Conservation (phyloP, 1,140 invertebrate genomes). For the Papilio polytes region DNA sequence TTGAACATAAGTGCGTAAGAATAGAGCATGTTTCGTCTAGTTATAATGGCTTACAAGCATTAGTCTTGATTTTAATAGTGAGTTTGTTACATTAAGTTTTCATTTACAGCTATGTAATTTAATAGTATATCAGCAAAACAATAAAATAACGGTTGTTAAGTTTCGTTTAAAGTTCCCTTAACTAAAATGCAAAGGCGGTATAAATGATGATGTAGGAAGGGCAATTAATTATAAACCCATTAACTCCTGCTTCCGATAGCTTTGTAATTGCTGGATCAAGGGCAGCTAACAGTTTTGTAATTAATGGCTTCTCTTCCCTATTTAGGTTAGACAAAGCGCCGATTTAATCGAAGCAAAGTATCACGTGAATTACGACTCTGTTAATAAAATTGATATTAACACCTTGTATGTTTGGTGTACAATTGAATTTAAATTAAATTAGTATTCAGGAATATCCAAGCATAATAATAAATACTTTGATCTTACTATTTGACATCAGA, state of each 20-base stretch:
- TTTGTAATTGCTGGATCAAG: conserved; percentile 22
- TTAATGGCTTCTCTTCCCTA: conserved; percentile 19
- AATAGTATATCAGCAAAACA: background rate
- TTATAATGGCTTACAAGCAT: background rate
- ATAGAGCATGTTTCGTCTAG: no score
- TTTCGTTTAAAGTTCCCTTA: background rate
- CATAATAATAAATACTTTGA: no score
- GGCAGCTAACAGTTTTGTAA: conserved; percentile 27
- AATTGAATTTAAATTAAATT: no score
- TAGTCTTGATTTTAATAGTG: background rate
- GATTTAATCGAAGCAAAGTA: conserved; percentile 6
- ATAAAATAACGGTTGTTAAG: background rate
- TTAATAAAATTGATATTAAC: background rate
- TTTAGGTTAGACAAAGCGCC: conserved; percentile 20
- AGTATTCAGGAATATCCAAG: no score
- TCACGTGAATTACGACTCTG: background rate
- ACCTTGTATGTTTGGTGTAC: no score
- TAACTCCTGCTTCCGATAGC: conserved; percentile 25
- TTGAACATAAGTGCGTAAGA: no score
- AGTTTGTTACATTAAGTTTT: background rate
- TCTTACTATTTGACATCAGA: no score
- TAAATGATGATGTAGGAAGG: background rate
- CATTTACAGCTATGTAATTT: background rate
- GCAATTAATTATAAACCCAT: conserved; percentile 32
- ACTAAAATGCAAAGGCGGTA: background rate